These are phyloP conservation scores for Trachelus iudaicus DNA, from an alignment of 2,888 invertebrate species.

Conservation along the genomic window DNA sequence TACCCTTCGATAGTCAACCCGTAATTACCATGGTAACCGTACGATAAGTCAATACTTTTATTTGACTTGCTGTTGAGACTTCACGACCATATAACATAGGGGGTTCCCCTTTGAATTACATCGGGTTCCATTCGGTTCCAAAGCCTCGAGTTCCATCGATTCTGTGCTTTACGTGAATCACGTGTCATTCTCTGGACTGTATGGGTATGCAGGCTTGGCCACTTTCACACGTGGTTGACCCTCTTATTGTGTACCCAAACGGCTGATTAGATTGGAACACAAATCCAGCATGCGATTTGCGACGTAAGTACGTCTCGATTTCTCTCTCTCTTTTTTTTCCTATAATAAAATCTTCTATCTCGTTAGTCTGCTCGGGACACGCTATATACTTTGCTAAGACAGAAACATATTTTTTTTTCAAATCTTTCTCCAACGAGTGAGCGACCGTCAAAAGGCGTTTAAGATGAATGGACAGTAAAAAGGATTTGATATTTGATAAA, in stretches of 20 bases:
- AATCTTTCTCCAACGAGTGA: background rate
- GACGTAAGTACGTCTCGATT: background rate
- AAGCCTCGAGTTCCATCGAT: background rate
- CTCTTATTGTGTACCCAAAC: slow-evolving; percentile 26
- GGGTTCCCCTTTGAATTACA: background rate
- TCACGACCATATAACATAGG: background rate
- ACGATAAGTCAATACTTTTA: slow-evolving; percentile 46
- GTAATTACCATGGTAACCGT: slow-evolving; percentile 54
- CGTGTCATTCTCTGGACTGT: slow-evolving; percentile 15
- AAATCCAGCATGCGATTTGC: background rate
- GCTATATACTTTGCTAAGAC: background rate
- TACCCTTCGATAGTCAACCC: slow-evolving; percentile 36
- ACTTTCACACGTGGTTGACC: slow-evolving; percentile 49
- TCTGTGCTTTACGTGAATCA: slow-evolving; percentile 6
- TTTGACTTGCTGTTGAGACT: slow-evolving; percentile 47
- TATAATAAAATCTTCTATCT: background rate
- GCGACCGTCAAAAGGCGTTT: background rate
- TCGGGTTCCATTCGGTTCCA: background rate
- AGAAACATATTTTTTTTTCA: background rate
- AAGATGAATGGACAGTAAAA: slow-evolving; percentile 12
- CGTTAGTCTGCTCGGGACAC: background rate
- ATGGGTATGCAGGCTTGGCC: slow-evolving; percentile 38
- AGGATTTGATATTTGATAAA: slow-evolving; percentile 1
- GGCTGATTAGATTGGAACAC: slow-evolving; percentile 43
- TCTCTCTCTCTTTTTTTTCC: background rate